Evolutionary conservation across 2,888 invertebrate genomes (phyloP), one percentile per base, ranked within the genome.

Genomic region (Pegoplata infirma): DNA sequence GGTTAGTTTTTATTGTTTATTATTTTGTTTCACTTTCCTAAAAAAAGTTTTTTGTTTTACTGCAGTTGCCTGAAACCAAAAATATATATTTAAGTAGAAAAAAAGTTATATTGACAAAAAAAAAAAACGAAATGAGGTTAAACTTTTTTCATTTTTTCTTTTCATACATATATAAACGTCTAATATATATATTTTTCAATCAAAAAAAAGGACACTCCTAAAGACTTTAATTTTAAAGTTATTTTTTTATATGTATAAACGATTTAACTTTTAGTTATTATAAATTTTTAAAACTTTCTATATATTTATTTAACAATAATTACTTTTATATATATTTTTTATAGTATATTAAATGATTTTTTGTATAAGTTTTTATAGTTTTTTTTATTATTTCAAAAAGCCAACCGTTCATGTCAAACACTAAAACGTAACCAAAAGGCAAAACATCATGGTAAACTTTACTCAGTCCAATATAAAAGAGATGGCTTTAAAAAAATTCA

Each of bases 51-150:
- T 14, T 28, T 46, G 32, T 59, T 59, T 47, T 19, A 19, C 49
- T 10, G 16, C 40, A 36, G 19, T 21, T 51, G 16, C 44, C 12
- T 25, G 28, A 72, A 58, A 66, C 28, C 12, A 66, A 49, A 66
- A 46, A 46, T 28, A 25, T 32, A 61, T 49, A 7, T 19, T 36
- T 12, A 58, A 49, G 58, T 25, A 14, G 63, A 53, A 32, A 64
- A 69, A 3, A 25, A 64, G 40, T 17, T 17, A 10, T 63, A 63
- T 63, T 46, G 51, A 44, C 19, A 53, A 46, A 56, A 78, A 64
- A 78, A n/a, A n/a, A n/a, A n/a, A n/a, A n/a, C n/a, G n/a, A n/a
- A 78, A 78, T 78, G 47, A 75, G 69, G 74, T 74, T 74, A 79
- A 78, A 74, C 40, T 73, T 67, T 68, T n/a, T 68, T 61, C 23